Base-by-base conservation (phyloP, 1,140 invertebrate species). In the Leptinotarsa lineolata region DNA sequence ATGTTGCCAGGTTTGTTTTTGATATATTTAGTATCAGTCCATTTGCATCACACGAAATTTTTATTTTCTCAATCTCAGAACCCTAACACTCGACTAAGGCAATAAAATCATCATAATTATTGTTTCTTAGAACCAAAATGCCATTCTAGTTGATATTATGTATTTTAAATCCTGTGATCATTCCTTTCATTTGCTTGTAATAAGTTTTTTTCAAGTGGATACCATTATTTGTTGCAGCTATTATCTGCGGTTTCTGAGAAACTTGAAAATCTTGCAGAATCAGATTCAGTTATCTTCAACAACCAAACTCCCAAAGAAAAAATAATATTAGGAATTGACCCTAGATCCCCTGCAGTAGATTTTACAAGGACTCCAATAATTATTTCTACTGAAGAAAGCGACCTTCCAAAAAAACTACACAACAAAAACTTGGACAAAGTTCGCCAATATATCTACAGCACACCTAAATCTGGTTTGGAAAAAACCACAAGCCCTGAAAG, bases 281-380 rank as follows among this genome's bases (percentile, higher is more conserved):
- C n/a, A 54, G 48, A 54, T 54, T 15, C 48, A 18, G 3, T 8
- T n/a, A 16, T 54, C 67, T 61, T 60, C 3, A 76, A 80, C 18
- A 78, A 83, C 48, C 81, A 84, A 20, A 84, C 83, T 4, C 82
- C 84, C 15, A 69, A 69, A n/a, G 75, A 77, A 44, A 61, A 72
- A 24, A 54, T 76, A 48, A 13, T 63, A 20, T 45, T 78, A 22
- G 75, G 72, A 46, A 71, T 80, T n/a, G 86, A 87, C 83, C 86
- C 86, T 0, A 81, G 86, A 2, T 87, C 86, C 2, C 86, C 86
- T 3, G 84, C 81, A 22, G 63, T 84, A 11, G 85, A 85, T n/a
- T 82, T 87, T 54, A 81, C 83, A 54, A 81, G 86, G 30, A 87
- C 86, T 15, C 86, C 86, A 2, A 86, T 86, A 22, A 81, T 86